Conservation (phyloP, 2,797 vertebrate genomes). For the Octomys mimax region DNA sequence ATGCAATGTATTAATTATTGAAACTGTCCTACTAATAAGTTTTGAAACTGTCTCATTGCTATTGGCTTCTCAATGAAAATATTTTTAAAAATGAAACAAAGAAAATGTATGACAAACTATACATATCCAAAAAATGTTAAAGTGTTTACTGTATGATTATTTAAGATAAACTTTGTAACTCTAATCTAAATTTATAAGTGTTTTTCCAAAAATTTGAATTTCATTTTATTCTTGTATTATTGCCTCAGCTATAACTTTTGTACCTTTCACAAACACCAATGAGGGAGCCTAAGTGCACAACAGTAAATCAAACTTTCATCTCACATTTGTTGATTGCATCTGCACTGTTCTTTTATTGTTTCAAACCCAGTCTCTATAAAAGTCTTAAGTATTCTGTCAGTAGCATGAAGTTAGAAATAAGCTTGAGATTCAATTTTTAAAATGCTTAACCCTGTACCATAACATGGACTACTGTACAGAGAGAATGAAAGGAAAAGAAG, state of each 20-base stretch:
- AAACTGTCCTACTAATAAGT: no score
- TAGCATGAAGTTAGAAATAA: background rate
- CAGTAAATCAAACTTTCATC: background rate
- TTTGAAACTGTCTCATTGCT: no score
- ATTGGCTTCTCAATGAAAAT: no score
- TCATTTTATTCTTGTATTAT: background rate
- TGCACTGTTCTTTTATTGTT: background rate
- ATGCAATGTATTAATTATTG: no score
- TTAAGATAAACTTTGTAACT: background rate
- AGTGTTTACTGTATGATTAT: background rate
- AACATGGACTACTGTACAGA: background rate
- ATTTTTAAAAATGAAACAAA: background rate
- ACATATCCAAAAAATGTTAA: background rate
- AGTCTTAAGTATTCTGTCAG: background rate
- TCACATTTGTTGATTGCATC: background rate
- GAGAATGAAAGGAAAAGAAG: background rate
- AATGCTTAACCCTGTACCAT: background rate
- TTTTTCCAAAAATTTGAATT: background rate
- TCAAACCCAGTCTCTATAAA: background rate
- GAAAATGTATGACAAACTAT: background rate
- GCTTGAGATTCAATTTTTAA: background rate
- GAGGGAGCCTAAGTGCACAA: background rate
- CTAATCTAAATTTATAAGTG: accelerated
- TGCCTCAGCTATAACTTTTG: background rate
- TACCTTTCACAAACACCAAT: background rate